Percentiles rank a stretch among this genome's conserved stretches.
Evolutionary conservation across 2,888 invertebrate species (phyloP).

Genomic region (Epicampocera succincta): DNA sequence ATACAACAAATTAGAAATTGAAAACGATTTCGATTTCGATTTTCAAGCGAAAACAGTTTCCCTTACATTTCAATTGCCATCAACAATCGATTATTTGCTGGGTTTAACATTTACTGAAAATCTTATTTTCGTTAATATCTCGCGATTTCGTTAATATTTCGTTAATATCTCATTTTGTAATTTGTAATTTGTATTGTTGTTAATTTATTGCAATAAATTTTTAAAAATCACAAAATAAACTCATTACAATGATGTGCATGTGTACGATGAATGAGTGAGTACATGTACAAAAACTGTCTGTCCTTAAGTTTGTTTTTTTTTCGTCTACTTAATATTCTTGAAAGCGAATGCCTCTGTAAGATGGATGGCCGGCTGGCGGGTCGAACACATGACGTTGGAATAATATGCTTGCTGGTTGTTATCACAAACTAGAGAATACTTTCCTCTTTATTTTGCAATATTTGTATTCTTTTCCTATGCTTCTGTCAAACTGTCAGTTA

Average conservation of each 20-base stretch:
- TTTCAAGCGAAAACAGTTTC: too few species aligned
- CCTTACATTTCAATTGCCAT: too few species aligned
- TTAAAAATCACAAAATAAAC: conserved; percentile 23
- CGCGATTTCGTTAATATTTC: neutral
- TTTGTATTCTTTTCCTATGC: conserved; percentile 65
- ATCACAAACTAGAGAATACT: conserved; percentile 7
- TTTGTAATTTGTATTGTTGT: conserved; percentile 14
- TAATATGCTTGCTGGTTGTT: conserved; percentile 44
- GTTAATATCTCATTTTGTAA: too few species aligned
- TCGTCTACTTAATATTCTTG: conserved; percentile 46
- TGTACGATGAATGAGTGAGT: neutral
- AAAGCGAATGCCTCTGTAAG: conserved; percentile 36
- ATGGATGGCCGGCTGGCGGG: neutral
- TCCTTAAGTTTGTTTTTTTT: neutral
- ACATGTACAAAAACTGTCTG: neutral
- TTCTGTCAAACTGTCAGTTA: conserved; percentile 68
- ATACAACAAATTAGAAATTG: too few species aligned
- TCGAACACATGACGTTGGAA: conserved; percentile 7
- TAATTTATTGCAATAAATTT: conserved; percentile 13
- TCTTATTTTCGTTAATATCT: neutral
- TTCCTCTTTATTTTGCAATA: conserved; percentile 38
- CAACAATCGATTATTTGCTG: neutral
- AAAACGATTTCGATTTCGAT: too few species aligned
- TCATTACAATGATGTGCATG: neutral
- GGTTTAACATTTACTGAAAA: too few species aligned